Percentiles rank a stretch among this genome's conserved stretches.
Conservation (phyloP, 2,113 vertebrate species). For the Marmota flaviventris region DNA sequence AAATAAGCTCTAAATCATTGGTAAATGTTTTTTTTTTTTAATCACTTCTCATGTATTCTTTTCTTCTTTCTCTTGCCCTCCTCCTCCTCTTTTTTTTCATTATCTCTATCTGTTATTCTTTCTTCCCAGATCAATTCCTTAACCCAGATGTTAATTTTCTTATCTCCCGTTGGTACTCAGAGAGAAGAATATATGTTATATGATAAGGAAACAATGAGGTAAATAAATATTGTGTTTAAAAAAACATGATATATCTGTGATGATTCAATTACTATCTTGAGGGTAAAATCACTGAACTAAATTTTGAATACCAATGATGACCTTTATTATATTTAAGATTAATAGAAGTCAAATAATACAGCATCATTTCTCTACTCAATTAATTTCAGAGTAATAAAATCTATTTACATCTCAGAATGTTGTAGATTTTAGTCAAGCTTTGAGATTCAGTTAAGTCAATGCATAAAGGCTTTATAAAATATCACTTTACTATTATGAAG, state of each 20-base stretch:
- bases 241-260: background rate
- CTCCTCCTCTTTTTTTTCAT: background rate
- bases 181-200: background rate
- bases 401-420: background rate
- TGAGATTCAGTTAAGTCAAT: background rate
- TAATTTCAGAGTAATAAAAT: background rate
- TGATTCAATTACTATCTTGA: background rate
- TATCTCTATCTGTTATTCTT: background rate
- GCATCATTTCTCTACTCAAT: background rate
- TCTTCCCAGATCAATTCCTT: background rate
- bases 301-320: background rate
- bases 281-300: background rate
- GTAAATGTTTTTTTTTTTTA: background rate
- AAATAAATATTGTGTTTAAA: background rate
- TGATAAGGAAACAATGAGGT: background rate
- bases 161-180: background rate
- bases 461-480: background rate
- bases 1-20: background rate
- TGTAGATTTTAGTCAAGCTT: background rate
- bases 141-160: background rate
- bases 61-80: background rate
- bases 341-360: background rate
- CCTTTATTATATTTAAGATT: background rate
- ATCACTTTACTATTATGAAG: background rate
- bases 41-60: background rate